Base-by-base conservation (phyloP, 2,888 invertebrate species). In the Sarcophaga carnaria region DNA sequence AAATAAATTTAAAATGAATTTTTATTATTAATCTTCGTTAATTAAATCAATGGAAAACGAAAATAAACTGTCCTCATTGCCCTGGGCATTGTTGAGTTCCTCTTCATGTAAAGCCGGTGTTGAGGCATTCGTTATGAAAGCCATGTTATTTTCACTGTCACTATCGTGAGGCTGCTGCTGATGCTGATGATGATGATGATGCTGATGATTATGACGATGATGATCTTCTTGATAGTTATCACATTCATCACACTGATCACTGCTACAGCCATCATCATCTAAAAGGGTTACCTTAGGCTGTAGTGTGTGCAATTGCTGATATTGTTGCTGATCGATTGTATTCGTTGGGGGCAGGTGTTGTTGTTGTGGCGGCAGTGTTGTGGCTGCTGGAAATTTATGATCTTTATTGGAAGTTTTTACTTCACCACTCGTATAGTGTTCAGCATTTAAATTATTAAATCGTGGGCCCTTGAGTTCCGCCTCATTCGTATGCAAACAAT, bases 211-310 rank as follows among this genome's bases (percentile, higher is more conserved):
- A 37, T 37, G 37, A 49, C 76, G 81, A 20, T 45, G 80, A 17
- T 6, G 74, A 27, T 25, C 64, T 45, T 80, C 80, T n/a, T 62
- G 62, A 85, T 83, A 86, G 45, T 66, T 76, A 77, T 85, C 81
- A 47, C 82, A 80, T 11, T 74, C 78, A 45, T 78, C 79, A 67
- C 85, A 79, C 25, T 74, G 64, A 64, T 79, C 81, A 17, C 90
- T 90, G 3, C 10, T 37, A 37, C 37, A 37, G 79, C 89, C 90
- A 75, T 90, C 90, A 75, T 90, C 89, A 89, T 91, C 90, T 11
- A 91, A 82, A 62, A 92, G 85, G 59, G 91, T 92, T 25, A 92
- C 92, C 88, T 92, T 92, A 11, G 92, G 92, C 1, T 88, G 87
- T 25, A 89, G n/a, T 12, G 91, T 90, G 0, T 88, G 80, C 60